Percentiles rank a stretch among this genome's conserved stretches.
phyloP scores from a whole-genome alignment of 2,113 vertebrate species.

The Cyanoderma ruficeps region DNA sequence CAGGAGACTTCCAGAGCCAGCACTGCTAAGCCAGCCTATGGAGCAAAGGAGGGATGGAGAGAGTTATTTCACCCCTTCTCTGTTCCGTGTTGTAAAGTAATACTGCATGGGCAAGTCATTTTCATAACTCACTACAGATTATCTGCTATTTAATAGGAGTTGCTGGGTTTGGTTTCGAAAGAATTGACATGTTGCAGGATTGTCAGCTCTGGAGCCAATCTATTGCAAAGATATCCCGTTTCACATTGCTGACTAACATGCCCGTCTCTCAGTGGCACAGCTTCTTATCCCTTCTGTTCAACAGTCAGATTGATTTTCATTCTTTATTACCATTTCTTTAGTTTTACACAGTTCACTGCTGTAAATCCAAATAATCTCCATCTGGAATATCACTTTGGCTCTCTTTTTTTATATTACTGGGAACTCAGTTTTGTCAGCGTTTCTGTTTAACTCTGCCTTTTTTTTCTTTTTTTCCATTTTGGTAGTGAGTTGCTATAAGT shows the following conservation, averaged over 20 bases:
- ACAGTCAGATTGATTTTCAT: not conserved
- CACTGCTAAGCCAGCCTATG: not conserved
- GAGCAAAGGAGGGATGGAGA: not conserved
- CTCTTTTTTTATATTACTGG: not conserved
- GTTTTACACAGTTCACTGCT: not conserved
- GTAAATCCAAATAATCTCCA: conserved; percentile 24
- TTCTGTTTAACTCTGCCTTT: not conserved
- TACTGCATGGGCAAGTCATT: not conserved
- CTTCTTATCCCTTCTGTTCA: not conserved
- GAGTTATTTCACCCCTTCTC: not conserved
- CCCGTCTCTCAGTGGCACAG: not conserved
- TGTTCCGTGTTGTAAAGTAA: not conserved
- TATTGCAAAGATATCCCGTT: not conserved
- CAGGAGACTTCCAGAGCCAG: not conserved
- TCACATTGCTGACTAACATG: not conserved
- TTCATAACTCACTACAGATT: not conserved
- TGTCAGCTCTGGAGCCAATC: not conserved
- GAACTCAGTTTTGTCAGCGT: conserved; percentile 1
- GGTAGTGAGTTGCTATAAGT: not conserved
- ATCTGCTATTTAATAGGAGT: not conserved
- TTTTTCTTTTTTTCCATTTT: not conserved
- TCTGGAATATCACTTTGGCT: conserved; percentile 29
- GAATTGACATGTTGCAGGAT: not conserved
- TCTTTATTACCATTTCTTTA: conserved; percentile 39
- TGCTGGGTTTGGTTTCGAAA: not conserved